phyloP scores from a whole-genome alignment of 1,140 invertebrate species.

The Caenorhabditis inopinata region DNA sequence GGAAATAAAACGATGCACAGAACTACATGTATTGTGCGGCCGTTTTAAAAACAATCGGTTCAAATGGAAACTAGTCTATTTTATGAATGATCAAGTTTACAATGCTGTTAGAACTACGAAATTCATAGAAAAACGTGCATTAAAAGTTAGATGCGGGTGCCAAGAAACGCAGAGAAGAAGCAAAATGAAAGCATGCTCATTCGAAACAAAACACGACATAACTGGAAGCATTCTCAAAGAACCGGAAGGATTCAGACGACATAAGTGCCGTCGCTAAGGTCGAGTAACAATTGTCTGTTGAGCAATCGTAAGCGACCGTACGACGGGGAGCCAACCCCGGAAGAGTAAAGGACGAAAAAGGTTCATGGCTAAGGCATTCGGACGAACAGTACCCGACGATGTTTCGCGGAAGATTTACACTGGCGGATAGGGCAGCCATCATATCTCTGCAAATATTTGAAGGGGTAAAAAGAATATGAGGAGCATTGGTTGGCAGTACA shows the following conservation, averaged over 20 bases:
- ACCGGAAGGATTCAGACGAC: constrained; percentile 21
- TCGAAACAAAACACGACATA: background rate
- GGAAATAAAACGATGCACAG: too few species aligned
- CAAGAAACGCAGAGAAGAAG: background rate
- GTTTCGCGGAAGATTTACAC: constrained; percentile 30
- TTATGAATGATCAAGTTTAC: too few species aligned
- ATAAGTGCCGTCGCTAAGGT: constrained; percentile 9
- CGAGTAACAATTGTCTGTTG: background rate
- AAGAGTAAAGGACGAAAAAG: constrained; percentile 25
- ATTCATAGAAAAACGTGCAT: too few species aligned
- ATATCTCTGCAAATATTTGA: constrained; percentile 2
- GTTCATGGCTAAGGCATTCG: constrained; percentile 25
- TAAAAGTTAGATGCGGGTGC: too few species aligned
- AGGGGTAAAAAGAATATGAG: background rate
- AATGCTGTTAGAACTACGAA: too few species aligned
- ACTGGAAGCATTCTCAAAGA: background rate
- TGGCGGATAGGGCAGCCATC: constrained; percentile 22
- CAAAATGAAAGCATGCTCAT: background rate
- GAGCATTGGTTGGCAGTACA: too few species aligned
- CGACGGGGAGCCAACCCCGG: constrained; percentile 25
- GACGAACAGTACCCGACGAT: constrained; percentile 28
- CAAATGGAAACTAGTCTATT: too few species aligned
- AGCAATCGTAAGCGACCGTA: background rate
- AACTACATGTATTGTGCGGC: too few species aligned
- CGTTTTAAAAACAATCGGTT: too few species aligned